Evolutionary conservation across 2,797 vertebrate species (phyloP), one percentile per base, ranked within the genome.

Genomic region (Aldrovandia affinis): DNA sequence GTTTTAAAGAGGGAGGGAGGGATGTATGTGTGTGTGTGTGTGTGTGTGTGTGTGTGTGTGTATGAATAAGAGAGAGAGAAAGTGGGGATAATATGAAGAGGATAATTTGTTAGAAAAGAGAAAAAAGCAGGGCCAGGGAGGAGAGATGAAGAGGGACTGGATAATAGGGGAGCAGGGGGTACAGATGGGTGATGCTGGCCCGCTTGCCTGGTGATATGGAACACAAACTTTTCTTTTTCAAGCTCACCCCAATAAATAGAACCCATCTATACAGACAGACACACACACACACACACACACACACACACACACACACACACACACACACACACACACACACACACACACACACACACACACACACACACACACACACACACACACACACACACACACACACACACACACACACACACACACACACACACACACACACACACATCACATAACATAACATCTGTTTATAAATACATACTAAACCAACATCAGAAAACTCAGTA

Each of bases 31-130:
- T 81, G 44, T 68, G 14, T 61, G 14, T 39, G 75, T 55, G 2
- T 20, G 33, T 22, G 36, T n/a, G 39, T 33, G 57, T 57, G 0
- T 28, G 42, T 54, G 33, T 39, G n/a, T 79, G 22, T 65, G 44
- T 30, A 33, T 47, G 25, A 33, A n/a, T 55, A 28, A 54, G 92
- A 91, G 91, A 92, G 87, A 90, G 89, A 90, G 84, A 87, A 90
- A 92, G 88, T 78, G 88, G 92, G 89, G 91, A 55, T 81, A 86
- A 89, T 83, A 54, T 75, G 20, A 52, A 82, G 80, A 83, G 83
- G 85, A 54, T 73, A 81, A 80, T 28, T 8, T 18, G 47, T n/a
- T 44, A 22, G 15, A 47, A 28, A 8, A 61, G 3, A 61, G 80
- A 63, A 9, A 20, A 10, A 20, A 6, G 20, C 33, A 12, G 14